These are phyloP conservation scores for Atethmia centrago DNA, from an alignment of 2,888 invertebrate genomes.

Conservation along the genomic window DNA sequence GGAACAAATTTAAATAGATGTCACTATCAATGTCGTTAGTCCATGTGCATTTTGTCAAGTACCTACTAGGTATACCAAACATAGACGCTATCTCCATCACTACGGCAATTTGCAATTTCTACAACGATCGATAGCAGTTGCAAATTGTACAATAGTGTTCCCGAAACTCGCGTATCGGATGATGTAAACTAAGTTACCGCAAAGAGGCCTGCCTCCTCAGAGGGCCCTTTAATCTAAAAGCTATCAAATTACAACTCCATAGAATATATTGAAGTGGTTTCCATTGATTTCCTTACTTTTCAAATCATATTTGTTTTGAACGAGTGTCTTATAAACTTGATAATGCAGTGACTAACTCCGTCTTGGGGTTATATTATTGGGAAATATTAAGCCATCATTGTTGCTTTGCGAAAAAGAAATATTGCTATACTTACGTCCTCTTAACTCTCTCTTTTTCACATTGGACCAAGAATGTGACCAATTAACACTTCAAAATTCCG, in stretches of 20 bases:
- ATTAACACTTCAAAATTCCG: background rate
- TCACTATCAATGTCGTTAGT: background rate
- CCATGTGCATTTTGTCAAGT: background rate
- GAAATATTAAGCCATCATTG: background rate
- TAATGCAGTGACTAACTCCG: background rate
- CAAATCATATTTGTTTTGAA: constrained; percentile 51
- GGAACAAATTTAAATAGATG: background rate
- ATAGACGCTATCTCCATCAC: background rate
- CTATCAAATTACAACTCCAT: constrained; percentile 70
- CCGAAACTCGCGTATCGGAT: constrained; percentile 45
- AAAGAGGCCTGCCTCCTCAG: constrained; percentile 55
- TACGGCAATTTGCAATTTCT: constrained; percentile 5
- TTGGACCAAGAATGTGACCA: background rate
- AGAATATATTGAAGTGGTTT: constrained; percentile 62
- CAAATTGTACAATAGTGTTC: constrained; percentile 40
- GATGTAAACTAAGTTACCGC: constrained; percentile 70
- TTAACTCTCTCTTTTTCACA: background rate
- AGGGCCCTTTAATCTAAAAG: constrained; percentile 74
- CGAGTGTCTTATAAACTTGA: background rate
- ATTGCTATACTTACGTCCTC: too few species aligned
- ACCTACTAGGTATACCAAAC: background rate
- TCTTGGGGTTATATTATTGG: background rate
- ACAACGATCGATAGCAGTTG: constrained; percentile 28
- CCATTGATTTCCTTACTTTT: constrained; percentile 56
- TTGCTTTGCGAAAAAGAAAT: background rate